Base-by-base conservation (phyloP, 1,140 invertebrate species). In the Callitettix versicolor region DNA sequence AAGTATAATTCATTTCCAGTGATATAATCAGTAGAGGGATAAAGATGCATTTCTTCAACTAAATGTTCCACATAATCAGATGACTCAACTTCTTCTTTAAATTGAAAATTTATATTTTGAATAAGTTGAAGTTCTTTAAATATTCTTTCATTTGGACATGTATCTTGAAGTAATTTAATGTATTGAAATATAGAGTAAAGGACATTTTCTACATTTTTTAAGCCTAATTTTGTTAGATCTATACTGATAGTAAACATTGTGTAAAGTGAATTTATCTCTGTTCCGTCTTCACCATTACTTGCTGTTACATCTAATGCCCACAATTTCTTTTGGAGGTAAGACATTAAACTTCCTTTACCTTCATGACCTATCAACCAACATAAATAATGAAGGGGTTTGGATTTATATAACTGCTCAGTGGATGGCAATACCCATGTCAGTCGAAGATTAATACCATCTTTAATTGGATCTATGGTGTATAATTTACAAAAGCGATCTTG, bases 351-450 rank as follows among this genome's bases (percentile, higher is more conserved):
- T 20, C 90, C 91, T 61, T 82, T 79, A 1, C 91, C 91, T 71
- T 95, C 91, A 67, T 95, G 86, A 0, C 89, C 91, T 4, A 95
- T 70, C 4, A 95, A 68, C 70, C 84, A 88, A 0, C 85, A 82
- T 0, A 95, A 65, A 62, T 93, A 91, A 43, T 85, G 74, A 56
- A 86, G 75, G 0, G 88, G 85, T 69, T 90, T 90, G 22, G 74
- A 77, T 67, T 79, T 80, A 66, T 91, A 93, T 15, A 82, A 72
- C 42, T 82, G 68, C 55, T 78, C 66, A n/a, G 88, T 66, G 1
- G 86, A 76, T n/a, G 86, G 85, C 69, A 92, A 76, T 7, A 80
- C 75, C 88, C 88, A 95, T 3, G 79, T 85, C 6, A 95, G 65
- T 57, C 86, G 79, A 11, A 92, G 60, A 79, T 81, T 75, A 58